Base-by-base conservation (phyloP, 2,797 vertebrate genomes). In the Oryzias dopingdopingensis region DNA sequence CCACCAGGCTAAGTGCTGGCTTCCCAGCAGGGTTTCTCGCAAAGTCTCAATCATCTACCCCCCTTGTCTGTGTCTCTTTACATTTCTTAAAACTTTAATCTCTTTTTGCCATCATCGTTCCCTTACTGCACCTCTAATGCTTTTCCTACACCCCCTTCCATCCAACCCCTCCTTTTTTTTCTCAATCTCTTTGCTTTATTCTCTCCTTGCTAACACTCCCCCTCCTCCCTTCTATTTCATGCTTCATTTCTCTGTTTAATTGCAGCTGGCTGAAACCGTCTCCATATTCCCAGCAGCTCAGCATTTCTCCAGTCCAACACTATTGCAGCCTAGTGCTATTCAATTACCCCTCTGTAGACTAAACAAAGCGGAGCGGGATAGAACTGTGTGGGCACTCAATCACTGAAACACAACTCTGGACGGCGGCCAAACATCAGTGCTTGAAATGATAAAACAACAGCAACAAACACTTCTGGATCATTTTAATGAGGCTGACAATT, bases 231-330 rank as follows among this genome's bases (percentile, higher is more conserved):
- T 70, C 82, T 82, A 88, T 91, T 92, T 91, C 87, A 91, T 77
- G 86, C 90, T 86, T 88, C 89, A 88, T 91, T 91, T 91, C 86
- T 83, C 82, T 83, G 88, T 91, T 91, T 92, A 92, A 92, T 92
- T 91, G 88, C 86, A 82, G 83, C 82, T 86, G 89, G 87, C 83
- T 88, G 87, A 86, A 85, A 79, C 72, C 72, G 61, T 82, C 81
- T 79, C 77, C 62, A 70, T 81, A 80, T 77, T 82, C 80, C 84
- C 81, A 54, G 71, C 79, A 86, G 77, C 86, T 84, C 85, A 76
- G 76, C 86, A 67, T 80, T 86, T 80, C 75, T 80, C 62, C 70
- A 70, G 70, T 81, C 83, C 81, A 73, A 47, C 59, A 80, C 83
- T 86, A 67, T 71, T 72, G 70, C 77, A 77, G 84, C 60, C 76